Conservation (phyloP, 2,797 vertebrate species). For the Tarsius wallacei region DNA sequence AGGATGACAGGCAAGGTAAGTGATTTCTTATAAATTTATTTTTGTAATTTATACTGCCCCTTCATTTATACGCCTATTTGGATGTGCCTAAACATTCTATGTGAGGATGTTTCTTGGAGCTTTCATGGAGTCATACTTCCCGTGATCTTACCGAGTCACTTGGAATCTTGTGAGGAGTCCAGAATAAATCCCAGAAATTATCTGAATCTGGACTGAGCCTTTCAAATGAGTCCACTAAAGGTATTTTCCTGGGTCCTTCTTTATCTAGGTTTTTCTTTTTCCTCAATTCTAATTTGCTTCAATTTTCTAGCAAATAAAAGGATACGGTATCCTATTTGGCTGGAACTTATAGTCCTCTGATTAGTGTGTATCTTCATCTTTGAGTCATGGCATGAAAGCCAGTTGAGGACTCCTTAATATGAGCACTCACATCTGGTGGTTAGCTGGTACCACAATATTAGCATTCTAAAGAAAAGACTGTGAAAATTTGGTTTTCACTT, state of each 20-base stretch:
- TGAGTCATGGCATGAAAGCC: not conserved
- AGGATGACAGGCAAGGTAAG: not conserved
- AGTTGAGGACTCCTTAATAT: not conserved
- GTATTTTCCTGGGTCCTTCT: not conserved
- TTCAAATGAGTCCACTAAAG: conserved; percentile 5
- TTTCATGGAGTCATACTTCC: not conserved
- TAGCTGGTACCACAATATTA: not conserved
- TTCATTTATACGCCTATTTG: not conserved
- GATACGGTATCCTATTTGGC: not conserved
- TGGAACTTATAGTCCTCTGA: not conserved
- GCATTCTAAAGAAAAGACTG: not conserved
- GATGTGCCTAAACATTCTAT: not conserved
- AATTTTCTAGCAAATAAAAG: conserved; percentile 13
- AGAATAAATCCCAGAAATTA: not conserved
- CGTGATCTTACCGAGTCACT: not conserved
- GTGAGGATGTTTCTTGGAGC: not conserved
- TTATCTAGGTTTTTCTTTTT: conserved; percentile 6
- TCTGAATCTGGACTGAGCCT: not conserved
- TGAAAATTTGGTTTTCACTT: conserved; percentile 26
- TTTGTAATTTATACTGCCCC: not conserved
- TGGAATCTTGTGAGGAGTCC: not conserved
- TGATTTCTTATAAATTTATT: not conserved
- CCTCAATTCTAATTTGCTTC: not conserved
- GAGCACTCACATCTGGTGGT: not conserved
- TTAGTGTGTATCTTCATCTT: not conserved